Conservation (phyloP, 2,888 invertebrate species). For the Andricus quercusramuli region DNA sequence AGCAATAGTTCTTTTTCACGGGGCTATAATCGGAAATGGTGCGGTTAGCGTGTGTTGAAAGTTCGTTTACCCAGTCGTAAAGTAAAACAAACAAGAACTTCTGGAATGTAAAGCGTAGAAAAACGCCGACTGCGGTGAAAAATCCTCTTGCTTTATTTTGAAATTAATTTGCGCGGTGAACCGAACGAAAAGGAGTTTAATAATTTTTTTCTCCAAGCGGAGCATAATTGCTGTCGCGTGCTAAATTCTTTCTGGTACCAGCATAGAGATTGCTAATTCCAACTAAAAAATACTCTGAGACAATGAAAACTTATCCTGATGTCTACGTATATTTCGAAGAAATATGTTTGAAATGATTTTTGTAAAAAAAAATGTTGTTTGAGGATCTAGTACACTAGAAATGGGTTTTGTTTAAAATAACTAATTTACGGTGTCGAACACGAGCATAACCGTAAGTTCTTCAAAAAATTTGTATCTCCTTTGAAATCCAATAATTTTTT, state of each 20-base stretch:
- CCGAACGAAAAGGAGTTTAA: conserved; percentile 24
- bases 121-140: background rate
- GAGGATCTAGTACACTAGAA: no score
- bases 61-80: background rate
- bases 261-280: conserved; percentile 1
- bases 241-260: conserved; percentile 6
- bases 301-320: background rate
- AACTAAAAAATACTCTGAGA: background rate
- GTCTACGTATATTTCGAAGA: background rate
- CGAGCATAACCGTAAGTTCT: no score
- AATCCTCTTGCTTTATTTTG: conserved; percentile 32
- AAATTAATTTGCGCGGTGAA: conserved; percentile 39
- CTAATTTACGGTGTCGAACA: no score
- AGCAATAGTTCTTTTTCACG: background rate
- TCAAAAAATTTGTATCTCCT: no score
- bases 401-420: no score
- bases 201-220: background rate
- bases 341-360: background rate
- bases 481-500: no score
- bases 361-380: no score
- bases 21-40: conserved; percentile 1
- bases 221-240: conserved; percentile 30
- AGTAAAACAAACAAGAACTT: background rate
- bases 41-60: background rate
- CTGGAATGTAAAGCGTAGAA: background rate